phyloP scores from a whole-genome alignment of 2,797 vertebrate genomes.

The Gephyroberyx darwinii region DNA sequence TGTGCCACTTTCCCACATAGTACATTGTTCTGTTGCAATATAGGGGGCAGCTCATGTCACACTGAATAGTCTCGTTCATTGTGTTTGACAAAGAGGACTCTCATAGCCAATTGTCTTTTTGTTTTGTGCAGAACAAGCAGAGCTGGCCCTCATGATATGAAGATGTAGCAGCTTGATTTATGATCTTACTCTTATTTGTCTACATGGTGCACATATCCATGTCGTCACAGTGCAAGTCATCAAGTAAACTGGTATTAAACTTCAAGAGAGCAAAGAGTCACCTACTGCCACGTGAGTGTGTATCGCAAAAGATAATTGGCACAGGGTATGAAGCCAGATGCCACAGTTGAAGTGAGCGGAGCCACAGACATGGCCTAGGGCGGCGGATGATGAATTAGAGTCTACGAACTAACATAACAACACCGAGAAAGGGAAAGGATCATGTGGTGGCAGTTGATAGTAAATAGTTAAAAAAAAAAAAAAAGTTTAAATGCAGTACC shows the following conservation, averaged over 20 bases:
- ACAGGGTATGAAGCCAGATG: constrained; percentile 6
- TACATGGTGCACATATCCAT: constrained; percentile 4
- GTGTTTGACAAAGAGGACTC: constrained; percentile 62
- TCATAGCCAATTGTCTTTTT: constrained; percentile 44
- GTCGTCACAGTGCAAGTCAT: neutral
- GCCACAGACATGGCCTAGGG: constrained; percentile 6
- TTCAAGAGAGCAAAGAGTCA: neutral
- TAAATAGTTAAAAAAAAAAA: neutral
- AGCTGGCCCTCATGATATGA: constrained; percentile 19
- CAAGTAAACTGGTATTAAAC: neutral
- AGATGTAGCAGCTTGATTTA: neutral
- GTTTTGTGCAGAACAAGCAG: constrained; percentile 30
- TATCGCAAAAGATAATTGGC: constrained; percentile 5
- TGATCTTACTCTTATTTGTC: neutral
- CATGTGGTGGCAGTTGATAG: neutral
- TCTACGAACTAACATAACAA: neutral
- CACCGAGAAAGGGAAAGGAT: neutral
- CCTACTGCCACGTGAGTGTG: neutral
- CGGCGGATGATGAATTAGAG: neutral
- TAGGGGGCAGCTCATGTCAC: constrained; percentile 30
- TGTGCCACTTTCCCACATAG: constrained; percentile 66
- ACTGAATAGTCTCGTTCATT: constrained; percentile 62
- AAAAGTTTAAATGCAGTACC: neutral
- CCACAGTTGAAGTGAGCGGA: constrained; percentile 10
- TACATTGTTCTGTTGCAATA: constrained; percentile 55